These are phyloP conservation scores for Coleophora flavipennella DNA, from an alignment of 2,888 invertebrate species.

Conservation along the genomic window DNA sequence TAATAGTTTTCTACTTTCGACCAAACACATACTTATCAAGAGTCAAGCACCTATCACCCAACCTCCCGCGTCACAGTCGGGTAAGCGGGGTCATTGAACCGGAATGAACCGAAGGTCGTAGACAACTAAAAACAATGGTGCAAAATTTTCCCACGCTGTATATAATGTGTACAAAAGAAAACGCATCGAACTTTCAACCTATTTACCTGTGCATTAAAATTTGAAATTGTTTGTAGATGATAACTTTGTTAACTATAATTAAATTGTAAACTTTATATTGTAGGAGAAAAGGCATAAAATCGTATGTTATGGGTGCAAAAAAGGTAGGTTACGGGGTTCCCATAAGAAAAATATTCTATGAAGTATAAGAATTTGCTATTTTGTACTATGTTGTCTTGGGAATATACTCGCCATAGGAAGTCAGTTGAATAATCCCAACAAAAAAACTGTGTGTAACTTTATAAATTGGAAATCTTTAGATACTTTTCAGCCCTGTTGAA, in stretches of 20 bases:
- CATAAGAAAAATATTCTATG: slow-evolving; percentile 20
- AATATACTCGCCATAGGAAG: too few species aligned
- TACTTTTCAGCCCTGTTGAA: too few species aligned
- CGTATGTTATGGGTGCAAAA: neutral
- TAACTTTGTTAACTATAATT: too few species aligned
- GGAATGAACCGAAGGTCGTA: slow-evolving; percentile 43
- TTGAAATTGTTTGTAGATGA: too few species aligned
- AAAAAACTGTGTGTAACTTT: too few species aligned
- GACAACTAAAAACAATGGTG: slow-evolving; percentile 47
- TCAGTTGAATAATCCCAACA: too few species aligned
- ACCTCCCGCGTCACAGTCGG: slow-evolving; percentile 9
- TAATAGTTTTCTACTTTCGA: neutral
- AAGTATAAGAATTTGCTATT: slow-evolving; percentile 3
- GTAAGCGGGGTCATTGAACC: slow-evolving; percentile 38
- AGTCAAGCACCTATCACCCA: neutral
- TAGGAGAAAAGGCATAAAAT: too few species aligned
- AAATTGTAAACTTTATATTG: too few species aligned
- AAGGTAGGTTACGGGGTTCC: slow-evolving; percentile 23
- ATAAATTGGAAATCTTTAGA: too few species aligned
- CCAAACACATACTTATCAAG: slow-evolving; percentile 5
- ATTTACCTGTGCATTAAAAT: too few species aligned
- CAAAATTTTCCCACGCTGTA: slow-evolving; percentile 40
- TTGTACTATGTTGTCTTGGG: too few species aligned
- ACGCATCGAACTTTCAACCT: neutral
- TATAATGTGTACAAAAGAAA: neutral